Evolutionary conservation across 2,888 invertebrate genomes (phyloP).

Genomic region (Pantelozetes paolii): DNA sequence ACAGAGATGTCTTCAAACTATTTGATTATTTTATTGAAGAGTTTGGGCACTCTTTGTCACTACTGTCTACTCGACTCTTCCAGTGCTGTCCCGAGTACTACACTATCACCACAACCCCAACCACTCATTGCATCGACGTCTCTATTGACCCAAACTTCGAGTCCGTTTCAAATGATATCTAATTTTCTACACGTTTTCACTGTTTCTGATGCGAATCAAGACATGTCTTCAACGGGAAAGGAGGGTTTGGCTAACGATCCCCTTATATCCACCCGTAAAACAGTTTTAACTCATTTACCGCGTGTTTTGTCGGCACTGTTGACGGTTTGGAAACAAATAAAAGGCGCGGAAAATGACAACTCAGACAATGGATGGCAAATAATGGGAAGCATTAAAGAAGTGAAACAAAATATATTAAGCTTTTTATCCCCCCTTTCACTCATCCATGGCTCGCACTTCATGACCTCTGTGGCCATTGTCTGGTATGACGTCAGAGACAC

Average conservation of each 20-base stretch:
- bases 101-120: slow-evolving; percentile 23
- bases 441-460: slow-evolving; percentile 72
- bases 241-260: slow-evolving; percentile 51
- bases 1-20: slow-evolving; percentile 64
- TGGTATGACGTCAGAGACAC: slow-evolving; percentile 65
- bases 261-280: slow-evolving; percentile 63
- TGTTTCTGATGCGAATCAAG: slow-evolving; percentile 55
- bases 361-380: slow-evolving; percentile 49
- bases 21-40: slow-evolving; percentile 70
- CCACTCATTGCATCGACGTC: slow-evolving; percentile 6
- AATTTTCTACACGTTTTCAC: slow-evolving; percentile 76
- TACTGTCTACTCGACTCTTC: slow-evolving; percentile 67
- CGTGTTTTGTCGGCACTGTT: slow-evolving; percentile 74
- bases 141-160: slow-evolving; percentile 44
- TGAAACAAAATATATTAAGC: slow-evolving; percentile 72
- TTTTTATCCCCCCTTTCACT: slow-evolving; percentile 77
- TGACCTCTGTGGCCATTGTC: slow-evolving; percentile 76
- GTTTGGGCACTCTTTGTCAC: slow-evolving; percentile 71
- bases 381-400: slow-evolving; percentile 58
- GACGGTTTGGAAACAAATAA: slow-evolving; percentile 64
- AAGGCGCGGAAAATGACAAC: slow-evolving; percentile 49
- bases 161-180: slow-evolving; percentile 63
- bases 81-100: slow-evolving; percentile 13
- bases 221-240: slow-evolving; percentile 39
- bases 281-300: slow-evolving; percentile 72